A percentile compares a stretch with the other conserved stretches of the same genome.
Conservation (phyloP, 1,140 invertebrate species). For the Dolichoris vasculosae region DNA sequence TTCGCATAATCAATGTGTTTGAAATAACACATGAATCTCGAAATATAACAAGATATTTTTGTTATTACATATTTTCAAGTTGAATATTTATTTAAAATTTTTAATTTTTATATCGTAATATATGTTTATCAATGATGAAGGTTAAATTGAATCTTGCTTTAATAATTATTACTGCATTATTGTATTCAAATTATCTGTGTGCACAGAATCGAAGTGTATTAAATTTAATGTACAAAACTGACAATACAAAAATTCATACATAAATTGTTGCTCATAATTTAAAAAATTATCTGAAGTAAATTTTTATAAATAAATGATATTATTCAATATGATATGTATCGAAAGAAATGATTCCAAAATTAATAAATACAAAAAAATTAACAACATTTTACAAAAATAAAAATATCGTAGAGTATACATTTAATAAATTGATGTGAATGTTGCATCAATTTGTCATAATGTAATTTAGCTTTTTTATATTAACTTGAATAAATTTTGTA, state of each 20-base stretch:
- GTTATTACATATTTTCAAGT: not conserved
- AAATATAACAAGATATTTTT: not conserved
- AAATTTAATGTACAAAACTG: constrained; percentile 40
- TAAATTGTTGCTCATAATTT: not conserved
- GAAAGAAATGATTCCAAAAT: not conserved
- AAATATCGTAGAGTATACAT: constrained; percentile 12
- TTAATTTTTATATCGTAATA: not conserved
- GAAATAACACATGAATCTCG: constrained; percentile 14
- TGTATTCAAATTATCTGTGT: not conserved
- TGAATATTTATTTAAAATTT: constrained; percentile 1
- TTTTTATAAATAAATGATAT: not conserved
- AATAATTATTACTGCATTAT: not conserved
- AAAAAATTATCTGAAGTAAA: constrained; percentile 26
- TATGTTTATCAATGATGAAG: not conserved
- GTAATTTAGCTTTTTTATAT: constrained; percentile 41
- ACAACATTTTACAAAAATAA: constrained; percentile 16
- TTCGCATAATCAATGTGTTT: not conserved
- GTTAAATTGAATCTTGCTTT: not conserved
- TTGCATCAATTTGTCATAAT: constrained; percentile 1
- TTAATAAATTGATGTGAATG: not conserved
- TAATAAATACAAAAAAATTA: not conserved
- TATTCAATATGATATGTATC: not conserved
- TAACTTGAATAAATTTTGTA: constrained; percentile 42
- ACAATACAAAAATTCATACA: constrained; percentile 35
- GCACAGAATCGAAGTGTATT: not conserved